Conservation (phyloP, 2,888 invertebrate species). For the Ophion obscuratus region DNA sequence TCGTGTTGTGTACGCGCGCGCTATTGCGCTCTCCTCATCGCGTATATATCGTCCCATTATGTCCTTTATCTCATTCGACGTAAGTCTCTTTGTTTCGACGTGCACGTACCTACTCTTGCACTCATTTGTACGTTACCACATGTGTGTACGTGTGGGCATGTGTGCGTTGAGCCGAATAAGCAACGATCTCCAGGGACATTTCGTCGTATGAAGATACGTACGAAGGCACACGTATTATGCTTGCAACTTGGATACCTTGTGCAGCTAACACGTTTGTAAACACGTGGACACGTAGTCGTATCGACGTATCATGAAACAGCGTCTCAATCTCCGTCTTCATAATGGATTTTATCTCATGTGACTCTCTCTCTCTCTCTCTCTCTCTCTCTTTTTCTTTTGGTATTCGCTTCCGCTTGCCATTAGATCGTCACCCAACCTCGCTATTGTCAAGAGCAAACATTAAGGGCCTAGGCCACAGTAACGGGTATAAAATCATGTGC, state of each 20-base stretch:
- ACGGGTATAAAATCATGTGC: too few species aligned
- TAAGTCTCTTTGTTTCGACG: slow-evolving; percentile 69
- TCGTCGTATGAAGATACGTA: slow-evolving; percentile 11
- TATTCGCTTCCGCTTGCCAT: background rate
- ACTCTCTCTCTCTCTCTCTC: background rate
- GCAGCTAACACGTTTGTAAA: background rate
- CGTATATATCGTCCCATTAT: slow-evolving; percentile 61
- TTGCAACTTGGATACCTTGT: slow-evolving; percentile 6
- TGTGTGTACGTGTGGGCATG: background rate
- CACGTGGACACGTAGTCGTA: slow-evolving; percentile 9
- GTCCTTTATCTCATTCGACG: slow-evolving; percentile 68
- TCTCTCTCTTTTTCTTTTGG: background rate
- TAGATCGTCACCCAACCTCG: background rate
- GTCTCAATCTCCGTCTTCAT: slow-evolving; percentile 56
- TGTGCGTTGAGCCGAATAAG: slow-evolving; percentile 16
- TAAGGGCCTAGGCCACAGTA: too few species aligned
- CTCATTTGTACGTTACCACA: slow-evolving; percentile 14
- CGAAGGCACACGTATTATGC: slow-evolving; percentile 6
- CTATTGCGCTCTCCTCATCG: slow-evolving; percentile 16
- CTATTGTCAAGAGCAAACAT: background rate
- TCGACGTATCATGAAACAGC: slow-evolving; percentile 39
- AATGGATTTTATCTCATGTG: slow-evolving; percentile 34
- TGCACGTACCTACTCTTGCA: slow-evolving; percentile 52
- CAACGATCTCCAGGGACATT: slow-evolving; percentile 37
- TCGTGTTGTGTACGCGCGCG: background rate